These are phyloP conservation scores for Mactromeris polynyma DNA, from an alignment of 2,888 invertebrate species.

Conservation along the genomic window DNA sequence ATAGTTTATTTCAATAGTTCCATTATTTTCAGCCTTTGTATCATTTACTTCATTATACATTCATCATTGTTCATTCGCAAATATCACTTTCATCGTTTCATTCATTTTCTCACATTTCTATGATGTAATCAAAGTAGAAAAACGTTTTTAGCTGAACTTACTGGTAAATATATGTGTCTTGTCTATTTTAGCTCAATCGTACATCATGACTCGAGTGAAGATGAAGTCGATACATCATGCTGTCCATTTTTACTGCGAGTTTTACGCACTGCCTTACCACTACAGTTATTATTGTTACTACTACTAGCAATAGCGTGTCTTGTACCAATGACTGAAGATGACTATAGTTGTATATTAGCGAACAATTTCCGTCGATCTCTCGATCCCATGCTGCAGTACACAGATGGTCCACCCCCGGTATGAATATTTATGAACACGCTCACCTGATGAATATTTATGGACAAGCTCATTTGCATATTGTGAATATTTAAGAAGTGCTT, in stretches of 20 bases:
- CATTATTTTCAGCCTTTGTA: background rate
- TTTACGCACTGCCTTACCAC: slow-evolving; percentile 95
- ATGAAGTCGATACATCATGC: slow-evolving; percentile 89
- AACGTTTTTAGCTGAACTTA: too few relatives aligned
- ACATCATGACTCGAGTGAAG: slow-evolving; percentile 58
- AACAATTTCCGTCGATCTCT: slow-evolving; percentile 94
- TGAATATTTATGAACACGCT: slow-evolving; percentile 87
- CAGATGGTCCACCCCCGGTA: slow-evolving; percentile 97
- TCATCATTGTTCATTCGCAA: background rate
- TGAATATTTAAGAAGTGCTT: background rate
- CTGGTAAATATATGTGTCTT: background rate
- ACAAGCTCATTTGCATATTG: background rate
- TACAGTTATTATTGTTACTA: slow-evolving; percentile 97
- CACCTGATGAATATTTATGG: slow-evolving; percentile 10
- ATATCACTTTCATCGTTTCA: background rate
- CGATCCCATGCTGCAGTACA: slow-evolving; percentile 95
- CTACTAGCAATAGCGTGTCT: slow-evolving; percentile 97
- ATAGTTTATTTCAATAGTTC: too few relatives aligned
- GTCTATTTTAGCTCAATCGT: slow-evolving; percentile 73
- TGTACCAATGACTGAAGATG: slow-evolving; percentile 94
- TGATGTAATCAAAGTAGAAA: too few relatives aligned
- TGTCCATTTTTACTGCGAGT: slow-evolving; percentile 96
- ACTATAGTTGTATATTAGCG: slow-evolving; percentile 94
- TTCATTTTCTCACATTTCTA: background rate
- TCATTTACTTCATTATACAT: background rate